Conservation (phyloP, 2,797 vertebrate genomes). For the Kryptopterus vitreolus region DNA sequence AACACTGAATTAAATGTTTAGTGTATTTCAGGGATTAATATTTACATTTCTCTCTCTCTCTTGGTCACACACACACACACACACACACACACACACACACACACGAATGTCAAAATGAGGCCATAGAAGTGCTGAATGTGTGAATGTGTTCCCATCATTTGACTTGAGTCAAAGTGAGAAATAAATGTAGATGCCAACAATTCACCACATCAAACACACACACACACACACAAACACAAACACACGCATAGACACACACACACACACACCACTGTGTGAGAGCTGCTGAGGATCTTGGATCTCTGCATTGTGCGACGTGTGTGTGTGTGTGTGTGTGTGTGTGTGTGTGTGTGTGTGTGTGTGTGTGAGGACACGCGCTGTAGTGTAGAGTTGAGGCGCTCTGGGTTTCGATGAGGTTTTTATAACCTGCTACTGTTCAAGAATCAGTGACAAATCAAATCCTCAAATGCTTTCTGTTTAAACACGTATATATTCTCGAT, state of each 20-base stretch:
- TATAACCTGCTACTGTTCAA: background rate
- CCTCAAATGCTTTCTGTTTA: background rate
- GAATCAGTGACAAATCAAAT: background rate
- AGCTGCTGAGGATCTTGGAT: no score
- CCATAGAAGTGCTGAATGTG: constrained; percentile 50
- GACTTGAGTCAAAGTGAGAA: constrained; percentile 4
- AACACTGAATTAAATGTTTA: background rate
- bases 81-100: background rate
- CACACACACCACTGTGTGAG: background rate
- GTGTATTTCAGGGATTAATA: background rate
- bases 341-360: no score
- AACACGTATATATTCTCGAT: no score
- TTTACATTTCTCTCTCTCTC: no score
- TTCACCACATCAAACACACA: constrained; percentile 25
- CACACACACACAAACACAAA: constrained; percentile 14
- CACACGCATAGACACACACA: background rate
- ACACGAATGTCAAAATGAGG: constrained; percentile 37
- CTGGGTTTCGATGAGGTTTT: background rate
- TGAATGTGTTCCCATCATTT: constrained; percentile 38
- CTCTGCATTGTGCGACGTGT: no score
- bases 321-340: no score
- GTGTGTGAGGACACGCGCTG: no score
- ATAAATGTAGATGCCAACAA: constrained; percentile 27
- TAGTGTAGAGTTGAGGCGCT: background rate
- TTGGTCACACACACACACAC: background rate